Evolutionary conservation across 2,113 vertebrate species (phyloP), one percentile per base, ranked within the genome.

Genomic region (Lycocorax pyrrhopterus): DNA sequence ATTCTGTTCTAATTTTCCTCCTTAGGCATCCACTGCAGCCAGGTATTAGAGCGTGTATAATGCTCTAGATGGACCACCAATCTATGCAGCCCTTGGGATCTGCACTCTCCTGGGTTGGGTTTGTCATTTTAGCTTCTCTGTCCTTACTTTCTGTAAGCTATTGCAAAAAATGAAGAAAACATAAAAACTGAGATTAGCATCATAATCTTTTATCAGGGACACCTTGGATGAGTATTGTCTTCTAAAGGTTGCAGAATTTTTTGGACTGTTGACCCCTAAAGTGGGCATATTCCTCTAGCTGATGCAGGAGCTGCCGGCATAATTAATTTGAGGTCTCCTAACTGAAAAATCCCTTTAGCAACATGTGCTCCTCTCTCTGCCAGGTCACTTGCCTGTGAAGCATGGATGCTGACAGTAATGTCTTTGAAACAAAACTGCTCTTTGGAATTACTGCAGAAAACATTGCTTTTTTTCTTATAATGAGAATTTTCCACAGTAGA

Each of bases 271-370:
- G 62, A 87, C 25, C 46, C 49, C 37, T 79, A 43, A 79, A 87
- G 33, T 47, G 16, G 35, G 26, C 33, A 39, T 39, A 20, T 16
- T 76, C 7, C 47, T 82, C 67, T 33, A 43, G 5, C 19, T 95
- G 63, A 86, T 80, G 55, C 51, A 60, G 52, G 49, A 89, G n/a
- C 81, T 93, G 41, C 32, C 62, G 76, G 78, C 44, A 76, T 49
- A 87, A 59, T 66, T 83, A 90, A 89, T 89, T 35, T 82, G 27
- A 89, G 43, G 30, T 73, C 41, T 85, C 82, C 59, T 85, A 80
- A 75, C 58, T 74, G 58, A 83, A 95, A 95, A 91, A 94, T 74
- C 82, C 71, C 71, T 76, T 74, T 55, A 96, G 91, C 71, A 87
- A 93, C 67, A 71, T 71, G 79, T 78, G 53, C 68, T 90, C 9